Percentiles rank a stretch among this genome's conserved stretches.
phyloP scores from a whole-genome alignment of 1,140 invertebrate genomes.

The Daktulosphaira vitifoliae region DNA sequence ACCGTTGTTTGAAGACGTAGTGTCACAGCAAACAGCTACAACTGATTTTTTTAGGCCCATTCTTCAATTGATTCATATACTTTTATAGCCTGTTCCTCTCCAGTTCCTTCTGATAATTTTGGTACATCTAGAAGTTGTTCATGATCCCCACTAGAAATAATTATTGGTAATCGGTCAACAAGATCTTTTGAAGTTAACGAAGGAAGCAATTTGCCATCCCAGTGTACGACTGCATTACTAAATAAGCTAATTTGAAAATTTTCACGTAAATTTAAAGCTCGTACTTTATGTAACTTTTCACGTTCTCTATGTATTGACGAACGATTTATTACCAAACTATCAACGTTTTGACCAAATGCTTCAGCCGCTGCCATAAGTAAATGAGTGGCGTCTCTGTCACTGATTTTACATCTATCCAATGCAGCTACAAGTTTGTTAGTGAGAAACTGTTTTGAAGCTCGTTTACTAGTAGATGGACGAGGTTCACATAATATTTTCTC shows the following conservation, averaged over 20 bases:
- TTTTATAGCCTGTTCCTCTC: slow-evolving; percentile 12
- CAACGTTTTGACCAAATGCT: slow-evolving; percentile 31
- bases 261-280: not conserved
- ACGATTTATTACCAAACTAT: slow-evolving; percentile 35
- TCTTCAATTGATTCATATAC: slow-evolving; percentile 18
- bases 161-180: slow-evolving; percentile 18
- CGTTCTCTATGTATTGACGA: slow-evolving; percentile 35
- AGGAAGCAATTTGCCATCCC: slow-evolving; percentile 38
- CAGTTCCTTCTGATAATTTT: not conserved
- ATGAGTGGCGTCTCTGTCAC: slow-evolving; percentile 36
- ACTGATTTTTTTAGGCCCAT: not conserved
- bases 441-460: slow-evolving; percentile 22
- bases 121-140: no score
- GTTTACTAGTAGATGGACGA: slow-evolving; percentile 33
- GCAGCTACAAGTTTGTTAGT: slow-evolving; percentile 36
- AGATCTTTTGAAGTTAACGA: slow-evolving; percentile 19
- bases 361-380: slow-evolving; percentile 35
- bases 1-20: slow-evolving; percentile 41
- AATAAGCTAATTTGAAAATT: not conserved
- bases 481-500: not conserved
- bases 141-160: slow-evolving; percentile 14
- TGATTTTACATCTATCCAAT: slow-evolving; percentile 37
- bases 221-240: slow-evolving; percentile 31
- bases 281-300: slow-evolving; percentile 30
- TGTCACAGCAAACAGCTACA: slow-evolving; percentile 41